Base-by-base conservation (phyloP, 2,888 invertebrate genomes). In the Muscina levida region DNA sequence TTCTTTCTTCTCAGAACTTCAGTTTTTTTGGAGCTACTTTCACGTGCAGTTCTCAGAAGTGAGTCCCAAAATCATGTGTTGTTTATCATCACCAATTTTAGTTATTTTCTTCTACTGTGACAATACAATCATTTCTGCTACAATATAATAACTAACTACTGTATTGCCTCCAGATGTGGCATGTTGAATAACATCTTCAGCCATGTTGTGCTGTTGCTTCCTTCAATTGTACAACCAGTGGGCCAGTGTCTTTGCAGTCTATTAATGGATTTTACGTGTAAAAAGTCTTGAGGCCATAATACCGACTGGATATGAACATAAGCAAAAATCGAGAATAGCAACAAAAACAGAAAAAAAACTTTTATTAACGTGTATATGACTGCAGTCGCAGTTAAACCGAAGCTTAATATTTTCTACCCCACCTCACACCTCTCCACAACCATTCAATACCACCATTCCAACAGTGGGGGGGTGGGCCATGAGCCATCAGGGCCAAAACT, bases 251-350 rank as follows among this genome's bases (percentile, higher is more conserved):
- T 62, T 42, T 53, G 10, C 8, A 31, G 10, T 5, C 24, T 15
- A 48, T 62, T 72, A 72, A 72, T 62, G 62, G 72, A 46, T 62
- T 72, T 65, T 72, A 62, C 62, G 72, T 72, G 66, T 73, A n/a
- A n/a, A n/a, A n/a, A n/a, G 13, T 65, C 53, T 53, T 24, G 53
- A 24, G 22, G 22, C 13, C 24, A 53, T 53, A 48, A 48, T 19
- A 17, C n/a, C n/a, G 48, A 19, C 17, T 13, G 44, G 2, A 11
- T n/a, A 44, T 13, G 15, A 46, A 46, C 13, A 46, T 15, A 46
- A 11, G 42, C n/a, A 46, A 46, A 46, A n/a, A 1, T 15, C 4
- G 15, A 46, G 1, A 13, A n/a, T 15, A 24, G 22, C 2, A 11
- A 11, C 53, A 24, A 5, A 22, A 53, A 22, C 2, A 22, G 24